A percentile compares a stretch with the other conserved stretches of the same genome.
These are phyloP conservation scores for Pachycephus smyrnensis DNA, from an alignment of 2,888 invertebrate species.

Conservation along the genomic window DNA sequence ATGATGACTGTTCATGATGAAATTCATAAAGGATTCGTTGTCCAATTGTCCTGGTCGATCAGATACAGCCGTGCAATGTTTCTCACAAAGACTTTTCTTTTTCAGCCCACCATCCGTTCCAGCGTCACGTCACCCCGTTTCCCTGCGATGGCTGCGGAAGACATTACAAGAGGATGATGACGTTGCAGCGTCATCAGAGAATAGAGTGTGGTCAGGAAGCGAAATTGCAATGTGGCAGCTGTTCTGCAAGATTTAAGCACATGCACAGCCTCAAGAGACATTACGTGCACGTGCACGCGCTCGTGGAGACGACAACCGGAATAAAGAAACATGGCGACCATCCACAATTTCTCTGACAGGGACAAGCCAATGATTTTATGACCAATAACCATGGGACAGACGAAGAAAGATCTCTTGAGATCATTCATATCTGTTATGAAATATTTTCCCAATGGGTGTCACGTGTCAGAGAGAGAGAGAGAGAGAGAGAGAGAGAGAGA, in stretches of 20 bases:
- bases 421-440: background rate
- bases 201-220: slow-evolving; percentile 70
- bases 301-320: background rate
- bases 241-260: slow-evolving; percentile 62
- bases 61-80: background rate
- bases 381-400: background rate
- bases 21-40: background rate
- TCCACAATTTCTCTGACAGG: background rate
- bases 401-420: background rate
- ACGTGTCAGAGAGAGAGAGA: background rate
- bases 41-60: background rate
- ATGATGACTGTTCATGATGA: background rate
- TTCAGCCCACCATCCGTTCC: slow-evolving; percentile 46
- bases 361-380: background rate
- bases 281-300: slow-evolving; percentile 28
- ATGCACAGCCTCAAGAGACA: slow-evolving; percentile 60
- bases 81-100: slow-evolving; percentile 36
- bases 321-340: background rate
- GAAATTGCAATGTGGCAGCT: slow-evolving; percentile 66
- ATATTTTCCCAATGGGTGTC: background rate
- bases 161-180: slow-evolving; percentile 55
- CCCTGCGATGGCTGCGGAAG: slow-evolving; percentile 59
- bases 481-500: background rate
- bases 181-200: slow-evolving; percentile 66
- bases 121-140: slow-evolving; percentile 39